phyloP scores from a whole-genome alignment of 2,888 invertebrate genomes.

The Drosophila eohydei region DNA sequence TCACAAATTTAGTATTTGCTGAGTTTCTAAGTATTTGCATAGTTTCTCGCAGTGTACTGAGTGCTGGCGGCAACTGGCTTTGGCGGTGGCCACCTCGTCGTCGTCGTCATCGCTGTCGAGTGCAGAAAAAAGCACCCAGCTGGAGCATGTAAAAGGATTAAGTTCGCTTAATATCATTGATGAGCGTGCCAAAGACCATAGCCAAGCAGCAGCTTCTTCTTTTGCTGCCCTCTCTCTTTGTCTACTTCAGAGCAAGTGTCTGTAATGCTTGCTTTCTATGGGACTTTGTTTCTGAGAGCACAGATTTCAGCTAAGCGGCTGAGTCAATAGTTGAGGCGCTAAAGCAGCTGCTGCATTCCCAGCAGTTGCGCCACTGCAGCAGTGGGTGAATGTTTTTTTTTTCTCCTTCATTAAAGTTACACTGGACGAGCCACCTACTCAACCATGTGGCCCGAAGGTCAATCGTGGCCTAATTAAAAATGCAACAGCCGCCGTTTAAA shows the following conservation, averaged over 20 bases:
- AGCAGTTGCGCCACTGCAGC: constrained; percentile 13
- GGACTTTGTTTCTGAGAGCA: constrained; percentile 50
- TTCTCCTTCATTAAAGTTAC: background rate
- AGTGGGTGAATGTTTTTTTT: constrained; percentile 1
- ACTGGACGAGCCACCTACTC: background rate
- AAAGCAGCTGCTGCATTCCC: constrained; percentile 64
- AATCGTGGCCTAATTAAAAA: constrained; percentile 64
- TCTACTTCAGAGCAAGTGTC: constrained; percentile 28
- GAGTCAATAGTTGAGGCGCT: constrained; percentile 51
- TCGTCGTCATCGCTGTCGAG: constrained; percentile 24
- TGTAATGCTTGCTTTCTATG: constrained; percentile 55
- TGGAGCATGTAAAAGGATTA: constrained; percentile 76
- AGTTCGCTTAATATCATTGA: constrained; percentile 79
- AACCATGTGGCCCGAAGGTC: constrained; percentile 51
- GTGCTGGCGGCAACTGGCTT: constrained; percentile 16
- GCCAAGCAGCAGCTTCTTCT: constrained; percentile 8
- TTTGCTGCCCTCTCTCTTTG: background rate
- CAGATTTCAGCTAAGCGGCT: constrained; percentile 56
- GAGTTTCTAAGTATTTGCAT: background rate
- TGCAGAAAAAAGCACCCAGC: constrained; percentile 59
- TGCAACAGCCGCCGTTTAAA: constrained; percentile 51
- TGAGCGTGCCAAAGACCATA: constrained; percentile 52
- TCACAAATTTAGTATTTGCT: too few species aligned
- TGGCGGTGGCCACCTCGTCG: constrained; percentile 17
- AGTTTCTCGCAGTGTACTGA: constrained; percentile 5